Conservation (phyloP, 1,140 invertebrate genomes). For the Orchesella cincta region DNA sequence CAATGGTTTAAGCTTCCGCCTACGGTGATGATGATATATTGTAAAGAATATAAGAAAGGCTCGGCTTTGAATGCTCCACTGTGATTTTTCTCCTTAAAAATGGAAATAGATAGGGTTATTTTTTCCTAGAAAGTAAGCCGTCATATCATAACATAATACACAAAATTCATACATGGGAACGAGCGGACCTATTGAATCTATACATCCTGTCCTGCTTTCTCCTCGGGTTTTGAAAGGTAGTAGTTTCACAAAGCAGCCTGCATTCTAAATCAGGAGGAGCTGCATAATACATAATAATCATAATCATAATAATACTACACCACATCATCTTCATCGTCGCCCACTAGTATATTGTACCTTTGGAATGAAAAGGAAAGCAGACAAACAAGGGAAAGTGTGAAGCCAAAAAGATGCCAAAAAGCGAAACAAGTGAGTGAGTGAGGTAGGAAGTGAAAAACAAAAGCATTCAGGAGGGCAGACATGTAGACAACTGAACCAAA, state of each 20-base stretch:
- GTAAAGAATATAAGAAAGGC: background rate
- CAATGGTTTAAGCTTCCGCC: background rate
- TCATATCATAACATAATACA: too few relatives aligned
- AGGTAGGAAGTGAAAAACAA: background rate
- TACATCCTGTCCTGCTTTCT: background rate
- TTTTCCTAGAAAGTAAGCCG: too few relatives aligned
- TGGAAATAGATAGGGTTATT: background rate
- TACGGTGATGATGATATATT: background rate
- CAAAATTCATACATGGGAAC: background rate
- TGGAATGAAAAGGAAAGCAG: too few relatives aligned
- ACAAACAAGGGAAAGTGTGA: too few relatives aligned
- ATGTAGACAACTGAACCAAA: background rate
- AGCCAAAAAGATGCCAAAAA: background rate
- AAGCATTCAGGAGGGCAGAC: background rate
- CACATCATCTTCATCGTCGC: too few relatives aligned
- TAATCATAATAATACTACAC: too few relatives aligned
- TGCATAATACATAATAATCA: too few relatives aligned
- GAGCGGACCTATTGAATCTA: background rate
- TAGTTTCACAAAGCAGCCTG: background rate
- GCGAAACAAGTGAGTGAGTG: background rate
- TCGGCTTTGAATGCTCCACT: background rate
- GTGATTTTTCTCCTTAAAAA: background rate
- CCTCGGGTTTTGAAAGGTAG: background rate
- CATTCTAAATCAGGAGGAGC: too few relatives aligned
- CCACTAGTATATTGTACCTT: too few relatives aligned